phyloP scores from a whole-genome alignment of 2,113 vertebrate genomes.

The Zosterops hypoxanthus region DNA sequence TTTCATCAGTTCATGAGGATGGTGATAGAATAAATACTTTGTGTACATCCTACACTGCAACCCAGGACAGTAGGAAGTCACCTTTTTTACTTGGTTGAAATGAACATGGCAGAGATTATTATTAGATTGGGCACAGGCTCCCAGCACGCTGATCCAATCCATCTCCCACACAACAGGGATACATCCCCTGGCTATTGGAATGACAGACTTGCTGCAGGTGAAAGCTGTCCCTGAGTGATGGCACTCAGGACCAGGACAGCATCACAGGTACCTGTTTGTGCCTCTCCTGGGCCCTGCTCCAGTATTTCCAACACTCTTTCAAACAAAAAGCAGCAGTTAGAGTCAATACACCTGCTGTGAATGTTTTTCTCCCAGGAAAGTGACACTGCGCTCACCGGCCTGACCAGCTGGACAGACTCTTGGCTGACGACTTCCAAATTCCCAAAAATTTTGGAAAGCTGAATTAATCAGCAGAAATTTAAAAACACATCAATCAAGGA shows the following conservation, averaged over 20 bases:
- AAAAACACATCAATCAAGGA: neutral
- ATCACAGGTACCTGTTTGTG: neutral
- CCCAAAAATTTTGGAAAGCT: neutral
- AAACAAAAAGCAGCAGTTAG: neutral
- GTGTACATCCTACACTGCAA: too few species aligned
- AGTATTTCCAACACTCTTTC: neutral
- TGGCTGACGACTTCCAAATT: neutral
- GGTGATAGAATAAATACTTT: too few species aligned
- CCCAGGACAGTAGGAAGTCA: neutral
- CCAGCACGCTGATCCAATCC: neutral
- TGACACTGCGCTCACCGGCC: neutral
- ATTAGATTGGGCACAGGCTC: neutral
- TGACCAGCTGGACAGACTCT: neutral
- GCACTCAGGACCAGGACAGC: neutral
- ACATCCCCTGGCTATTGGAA: neutral
- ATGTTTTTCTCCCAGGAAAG: neutral
- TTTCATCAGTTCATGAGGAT: too few species aligned
- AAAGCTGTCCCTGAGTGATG: neutral
- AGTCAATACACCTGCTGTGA: neutral
- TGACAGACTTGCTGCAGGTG: neutral
- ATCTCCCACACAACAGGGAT: neutral
- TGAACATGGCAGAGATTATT: neutral
- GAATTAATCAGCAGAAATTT: neutral
- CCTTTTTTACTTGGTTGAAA: neutral
- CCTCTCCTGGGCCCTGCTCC: neutral